These are phyloP conservation scores for Danio albolineatus DNA, from an alignment of 2,797 vertebrate species.

Conservation along the genomic window DNA sequence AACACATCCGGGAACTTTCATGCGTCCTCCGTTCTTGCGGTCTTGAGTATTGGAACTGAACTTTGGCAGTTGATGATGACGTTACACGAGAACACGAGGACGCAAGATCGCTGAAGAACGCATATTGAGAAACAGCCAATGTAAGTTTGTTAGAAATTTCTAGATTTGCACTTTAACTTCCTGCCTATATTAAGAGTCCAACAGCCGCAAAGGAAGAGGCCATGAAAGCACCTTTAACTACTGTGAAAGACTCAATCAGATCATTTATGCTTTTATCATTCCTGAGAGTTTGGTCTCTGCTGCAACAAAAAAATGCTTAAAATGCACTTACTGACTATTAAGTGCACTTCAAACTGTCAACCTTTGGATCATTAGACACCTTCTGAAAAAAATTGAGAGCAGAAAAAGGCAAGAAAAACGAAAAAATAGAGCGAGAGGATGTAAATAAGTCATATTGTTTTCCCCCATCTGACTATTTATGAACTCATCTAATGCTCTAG, in stretches of 20 bases:
- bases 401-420: background rate
- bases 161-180: too few relatives aligned
- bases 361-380: constrained; percentile 7
- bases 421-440: constrained; percentile 13
- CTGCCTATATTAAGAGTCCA: too few relatives aligned
- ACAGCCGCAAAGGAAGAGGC: background rate
- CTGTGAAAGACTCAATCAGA: constrained; percentile 9
- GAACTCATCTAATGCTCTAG: constrained; percentile 33
- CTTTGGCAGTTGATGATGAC: too few relatives aligned
- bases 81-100: too few relatives aligned
- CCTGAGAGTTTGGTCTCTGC: constrained; percentile 4
- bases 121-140: too few relatives aligned
- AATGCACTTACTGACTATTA: background rate
- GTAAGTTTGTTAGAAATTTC: too few relatives aligned
- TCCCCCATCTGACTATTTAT: constrained; percentile 24
- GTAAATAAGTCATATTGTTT: constrained; percentile 38
- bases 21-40: too few relatives aligned
- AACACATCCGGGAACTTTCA: too few relatives aligned
- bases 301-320: constrained; percentile 1
- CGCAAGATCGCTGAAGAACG: too few relatives aligned
- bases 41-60: too few relatives aligned
- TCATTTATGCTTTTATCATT: constrained; percentile 3
- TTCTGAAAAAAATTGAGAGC: background rate
- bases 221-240: background rate
- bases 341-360: constrained; percentile 3